Conservation (phyloP, 2,888 invertebrate species). For the Eilema griseolum region DNA sequence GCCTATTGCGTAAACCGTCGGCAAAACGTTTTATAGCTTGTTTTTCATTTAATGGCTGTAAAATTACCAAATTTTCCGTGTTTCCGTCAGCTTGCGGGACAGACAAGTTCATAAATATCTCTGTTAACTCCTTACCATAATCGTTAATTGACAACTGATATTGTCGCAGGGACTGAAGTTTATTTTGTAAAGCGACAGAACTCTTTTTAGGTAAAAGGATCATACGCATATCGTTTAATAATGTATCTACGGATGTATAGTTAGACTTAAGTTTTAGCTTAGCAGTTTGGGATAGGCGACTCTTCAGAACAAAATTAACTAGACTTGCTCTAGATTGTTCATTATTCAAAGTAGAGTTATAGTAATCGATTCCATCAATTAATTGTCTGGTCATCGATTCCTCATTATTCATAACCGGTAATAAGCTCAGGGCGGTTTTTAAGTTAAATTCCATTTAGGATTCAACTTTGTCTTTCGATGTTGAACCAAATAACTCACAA, state of each 20-base stretch:
- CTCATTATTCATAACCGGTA: too few species aligned
- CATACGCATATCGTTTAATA: conserved; percentile 9
- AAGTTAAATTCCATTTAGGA: too few species aligned
- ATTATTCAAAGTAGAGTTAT: too few species aligned
- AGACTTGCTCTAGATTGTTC: conserved; percentile 12
- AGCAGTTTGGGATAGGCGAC: conserved; percentile 7
- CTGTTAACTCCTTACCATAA: conserved; percentile 11
- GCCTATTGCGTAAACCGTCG: conserved; percentile 25
- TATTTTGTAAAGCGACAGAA: conserved; percentile 7
- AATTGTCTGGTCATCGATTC: too few species aligned
- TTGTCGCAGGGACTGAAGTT: conserved; percentile 6
- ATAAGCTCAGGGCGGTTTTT: too few species aligned
- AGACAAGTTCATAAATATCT: conserved; percentile 15
- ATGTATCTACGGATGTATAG: conserved; percentile 5
- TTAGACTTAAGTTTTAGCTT: conserved; percentile 15
- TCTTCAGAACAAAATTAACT: conserved; percentile 19
- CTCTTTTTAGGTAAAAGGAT: conserved; percentile 15
- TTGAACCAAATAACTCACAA: too few species aligned
- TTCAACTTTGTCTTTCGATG: too few species aligned
- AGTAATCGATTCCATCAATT: too few species aligned
- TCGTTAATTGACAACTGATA: conserved; percentile 11
- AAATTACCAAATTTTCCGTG: conserved; percentile 3
- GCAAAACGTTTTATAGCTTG: conserved; percentile 22
- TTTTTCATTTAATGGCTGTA: conserved; percentile 1
- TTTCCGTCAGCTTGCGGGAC: conserved; percentile 17